phyloP scores from a whole-genome alignment of 2,888 invertebrate species.

The Corbicula japonica region DNA sequence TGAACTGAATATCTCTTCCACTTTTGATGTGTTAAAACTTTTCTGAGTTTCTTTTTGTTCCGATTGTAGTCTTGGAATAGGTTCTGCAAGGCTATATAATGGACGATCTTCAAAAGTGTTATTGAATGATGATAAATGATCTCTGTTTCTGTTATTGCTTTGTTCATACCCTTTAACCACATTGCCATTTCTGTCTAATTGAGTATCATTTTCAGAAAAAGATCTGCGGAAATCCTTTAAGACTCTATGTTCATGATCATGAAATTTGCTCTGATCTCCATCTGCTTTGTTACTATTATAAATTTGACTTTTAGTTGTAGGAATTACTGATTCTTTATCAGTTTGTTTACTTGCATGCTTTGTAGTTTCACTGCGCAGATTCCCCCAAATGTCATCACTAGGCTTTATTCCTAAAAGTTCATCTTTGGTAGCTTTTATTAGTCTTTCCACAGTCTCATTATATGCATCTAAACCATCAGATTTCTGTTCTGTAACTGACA shows the following conservation, averaged over 20 bases:
- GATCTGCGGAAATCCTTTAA: constrained; percentile 19
- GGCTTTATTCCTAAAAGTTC: constrained; percentile 65
- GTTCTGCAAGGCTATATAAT: constrained; percentile 19
- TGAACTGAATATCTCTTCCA: constrained; percentile 63
- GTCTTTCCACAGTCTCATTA: constrained; percentile 70
- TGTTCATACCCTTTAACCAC: not conserved
- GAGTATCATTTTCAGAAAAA: constrained; percentile 16
- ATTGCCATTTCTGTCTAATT: not conserved
- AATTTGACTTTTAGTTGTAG: too few relatives aligned
- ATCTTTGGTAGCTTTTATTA: constrained; percentile 69
- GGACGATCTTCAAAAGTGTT: constrained; percentile 17
- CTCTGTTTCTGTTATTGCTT: not conserved
- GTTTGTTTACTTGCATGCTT: too few relatives aligned
- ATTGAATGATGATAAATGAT: constrained; percentile 14
- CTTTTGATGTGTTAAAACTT: constrained; percentile 38
- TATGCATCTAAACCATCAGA: constrained; percentile 61
- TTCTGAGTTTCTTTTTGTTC: constrained; percentile 17
- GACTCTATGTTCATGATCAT: too few relatives aligned
- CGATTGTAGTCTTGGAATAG: constrained; percentile 13
- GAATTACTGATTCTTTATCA: too few relatives aligned
- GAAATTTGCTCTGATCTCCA: too few relatives aligned
- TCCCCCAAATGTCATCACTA: constrained; percentile 63
- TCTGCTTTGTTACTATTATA: too few relatives aligned
- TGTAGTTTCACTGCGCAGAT: constrained; percentile 19
- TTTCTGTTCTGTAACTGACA: not conserved